A percentile compares a stretch with the other conserved stretches of the same genome.
Conservation (phyloP, 2,797 vertebrate species). For the Pagetopsis macropterus region DNA sequence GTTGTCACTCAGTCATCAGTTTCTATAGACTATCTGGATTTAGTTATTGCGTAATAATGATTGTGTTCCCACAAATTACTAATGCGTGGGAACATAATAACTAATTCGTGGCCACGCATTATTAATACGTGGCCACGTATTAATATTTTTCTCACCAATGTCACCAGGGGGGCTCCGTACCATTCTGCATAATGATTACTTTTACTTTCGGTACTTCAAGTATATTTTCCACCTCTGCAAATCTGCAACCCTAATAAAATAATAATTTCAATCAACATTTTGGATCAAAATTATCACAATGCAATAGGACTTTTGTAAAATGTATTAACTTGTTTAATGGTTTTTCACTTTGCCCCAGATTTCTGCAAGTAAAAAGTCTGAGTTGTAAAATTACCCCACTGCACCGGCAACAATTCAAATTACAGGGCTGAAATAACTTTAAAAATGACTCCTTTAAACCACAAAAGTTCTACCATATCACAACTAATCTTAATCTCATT, state of each 20-base stretch:
- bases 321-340: not conserved
- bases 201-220: no score
- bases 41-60: no score
- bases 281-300: not conserved
- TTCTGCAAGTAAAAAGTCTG: not conserved
- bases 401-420: not conserved
- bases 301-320: not conserved
- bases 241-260: not conserved
- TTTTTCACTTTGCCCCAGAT: not conserved
- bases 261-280: not conserved
- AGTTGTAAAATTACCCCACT: not conserved
- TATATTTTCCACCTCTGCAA: no score
- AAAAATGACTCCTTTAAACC: not conserved
- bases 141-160: no score
- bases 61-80: no score
- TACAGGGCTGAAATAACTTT: not conserved
- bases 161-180: no score
- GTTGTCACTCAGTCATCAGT: no score
- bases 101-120: no score
- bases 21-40: no score
- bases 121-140: no score
- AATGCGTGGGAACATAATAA: no score
- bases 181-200: no score
- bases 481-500: not conserved
- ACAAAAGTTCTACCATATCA: not conserved